Evolutionary conservation across 2,888 invertebrate genomes (phyloP).

Genomic region (Synergus japonicus): DNA sequence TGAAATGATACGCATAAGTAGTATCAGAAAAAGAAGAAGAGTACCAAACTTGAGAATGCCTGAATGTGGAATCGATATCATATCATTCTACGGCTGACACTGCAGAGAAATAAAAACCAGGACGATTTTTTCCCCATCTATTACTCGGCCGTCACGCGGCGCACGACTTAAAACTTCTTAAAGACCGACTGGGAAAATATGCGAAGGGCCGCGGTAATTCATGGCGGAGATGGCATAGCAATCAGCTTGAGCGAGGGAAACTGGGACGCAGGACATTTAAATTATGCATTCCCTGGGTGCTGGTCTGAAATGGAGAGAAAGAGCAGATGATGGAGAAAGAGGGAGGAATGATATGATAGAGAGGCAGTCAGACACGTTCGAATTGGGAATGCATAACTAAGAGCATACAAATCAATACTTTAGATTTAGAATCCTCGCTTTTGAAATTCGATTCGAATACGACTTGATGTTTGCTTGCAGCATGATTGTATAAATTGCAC

Average conservation of each 20-base stretch:
- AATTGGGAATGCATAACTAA: slow-evolving; percentile 43
- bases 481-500: background rate
- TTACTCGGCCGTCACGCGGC: slow-evolving; percentile 43
- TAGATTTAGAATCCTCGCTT: background rate
- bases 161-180: slow-evolving; percentile 59
- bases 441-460: background rate
- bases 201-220: slow-evolving; percentile 65
- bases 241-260: slow-evolving; percentile 64
- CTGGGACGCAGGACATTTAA: slow-evolving; percentile 69
- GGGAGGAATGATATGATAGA: slow-evolving; percentile 42
- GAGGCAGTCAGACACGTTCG: slow-evolving; percentile 45
- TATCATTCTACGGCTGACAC: background rate
- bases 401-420: slow-evolving; percentile 22
- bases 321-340: slow-evolving; percentile 44
- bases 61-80: background rate
- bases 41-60: too few relatives aligned
- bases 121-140: slow-evolving; percentile 40
- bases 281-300: slow-evolving; percentile 66
- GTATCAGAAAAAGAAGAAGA: too few relatives aligned
- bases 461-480: too few relatives aligned
- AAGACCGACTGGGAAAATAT: slow-evolving; percentile 62
- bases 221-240: slow-evolving; percentile 65
- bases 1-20: too few relatives aligned
- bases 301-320: slow-evolving; percentile 47
- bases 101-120: slow-evolving; percentile 32